Evolutionary conservation across 2,888 invertebrate genomes (phyloP).

Genomic region (Epiblema foenella): DNA sequence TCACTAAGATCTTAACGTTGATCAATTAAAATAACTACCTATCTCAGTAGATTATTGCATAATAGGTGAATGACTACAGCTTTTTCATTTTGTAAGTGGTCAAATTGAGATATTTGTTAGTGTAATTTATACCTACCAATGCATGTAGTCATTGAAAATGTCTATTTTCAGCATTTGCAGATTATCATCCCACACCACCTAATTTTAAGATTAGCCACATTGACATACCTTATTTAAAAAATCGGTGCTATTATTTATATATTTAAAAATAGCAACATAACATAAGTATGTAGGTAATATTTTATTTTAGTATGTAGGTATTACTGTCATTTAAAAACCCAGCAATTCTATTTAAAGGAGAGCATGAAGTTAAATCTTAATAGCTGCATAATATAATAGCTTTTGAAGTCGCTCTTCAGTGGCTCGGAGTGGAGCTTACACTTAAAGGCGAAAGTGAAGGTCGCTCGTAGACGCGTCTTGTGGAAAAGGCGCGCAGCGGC

Average conservation of each 20-base stretch:
- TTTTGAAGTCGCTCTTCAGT: conserved; percentile 17
- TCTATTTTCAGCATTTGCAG: not conserved
- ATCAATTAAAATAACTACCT: not conserved
- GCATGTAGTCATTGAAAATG: no score
- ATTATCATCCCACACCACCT: no score
- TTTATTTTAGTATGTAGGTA: no score
- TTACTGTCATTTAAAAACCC: no score
- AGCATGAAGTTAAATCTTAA: not conserved
- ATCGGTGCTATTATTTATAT: no score
- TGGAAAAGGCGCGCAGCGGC: conserved; percentile 23
- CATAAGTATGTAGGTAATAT: no score
- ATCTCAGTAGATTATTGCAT: not conserved
- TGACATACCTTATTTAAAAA: no score
- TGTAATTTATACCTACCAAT: no score
- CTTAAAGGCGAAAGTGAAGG: conserved; percentile 63
- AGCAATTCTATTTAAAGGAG: no score
- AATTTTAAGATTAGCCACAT: no score
- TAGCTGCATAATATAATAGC: conserved; percentile 3
- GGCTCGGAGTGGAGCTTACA: conserved; percentile 39
- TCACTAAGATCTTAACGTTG: not conserved
- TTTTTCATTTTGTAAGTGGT: not conserved
- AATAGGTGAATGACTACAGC: not conserved
- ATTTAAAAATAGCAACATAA: no score
- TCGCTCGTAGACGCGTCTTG: conserved; percentile 55
- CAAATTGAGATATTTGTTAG: not conserved